phyloP scores from a whole-genome alignment of 2,888 invertebrate genomes.

The Nephrotoma guestfalica region DNA sequence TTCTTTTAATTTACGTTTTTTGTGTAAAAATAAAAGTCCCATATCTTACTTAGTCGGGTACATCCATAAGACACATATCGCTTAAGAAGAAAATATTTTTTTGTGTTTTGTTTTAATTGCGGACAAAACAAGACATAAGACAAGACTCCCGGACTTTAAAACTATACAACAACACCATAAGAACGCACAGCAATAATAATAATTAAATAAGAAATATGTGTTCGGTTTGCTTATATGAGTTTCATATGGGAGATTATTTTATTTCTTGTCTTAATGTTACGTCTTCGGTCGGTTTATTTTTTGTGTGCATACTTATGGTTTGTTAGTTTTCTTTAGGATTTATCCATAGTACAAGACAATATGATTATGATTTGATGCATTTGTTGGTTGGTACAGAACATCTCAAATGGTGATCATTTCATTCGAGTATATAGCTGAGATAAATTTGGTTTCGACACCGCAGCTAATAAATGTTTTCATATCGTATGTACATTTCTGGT shows the following conservation, averaged over 20 bases:
- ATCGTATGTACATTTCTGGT: background rate
- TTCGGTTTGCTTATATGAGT: background rate
- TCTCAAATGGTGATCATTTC: background rate
- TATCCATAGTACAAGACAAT: background rate
- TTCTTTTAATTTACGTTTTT: background rate
- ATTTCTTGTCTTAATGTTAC: background rate
- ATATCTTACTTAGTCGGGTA: background rate
- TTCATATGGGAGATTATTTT: background rate
- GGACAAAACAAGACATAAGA: background rate
- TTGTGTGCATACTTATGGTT: background rate
- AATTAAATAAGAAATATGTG: background rate
- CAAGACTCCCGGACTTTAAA: background rate
- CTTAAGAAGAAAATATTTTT: background rate
- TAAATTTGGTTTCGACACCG: background rate
- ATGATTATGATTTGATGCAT: background rate
- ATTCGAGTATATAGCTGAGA: background rate
- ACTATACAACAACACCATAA: background rate
- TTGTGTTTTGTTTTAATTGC: background rate
- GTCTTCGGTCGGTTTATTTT: background rate
- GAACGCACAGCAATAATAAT: background rate
- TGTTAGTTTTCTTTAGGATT: no score
- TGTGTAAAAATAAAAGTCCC: background rate
- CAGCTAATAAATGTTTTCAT: background rate
- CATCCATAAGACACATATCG: background rate
- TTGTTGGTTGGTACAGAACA: background rate